phyloP scores from a whole-genome alignment of 2,797 vertebrate species.

The Vultur gryphus region DNA sequence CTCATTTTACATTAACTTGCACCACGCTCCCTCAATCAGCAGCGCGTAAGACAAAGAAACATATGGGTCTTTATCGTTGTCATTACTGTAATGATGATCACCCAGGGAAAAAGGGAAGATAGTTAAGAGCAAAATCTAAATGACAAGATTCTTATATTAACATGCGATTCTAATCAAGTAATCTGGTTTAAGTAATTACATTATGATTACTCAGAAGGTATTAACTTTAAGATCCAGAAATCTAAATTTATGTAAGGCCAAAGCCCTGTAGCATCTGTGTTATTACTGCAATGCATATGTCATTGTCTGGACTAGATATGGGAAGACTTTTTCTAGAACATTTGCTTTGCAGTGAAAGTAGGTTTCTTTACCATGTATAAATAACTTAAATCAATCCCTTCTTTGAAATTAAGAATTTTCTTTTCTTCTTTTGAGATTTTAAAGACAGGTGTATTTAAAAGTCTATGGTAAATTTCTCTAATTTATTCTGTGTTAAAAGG shows the following conservation, averaged over 20 bases:
- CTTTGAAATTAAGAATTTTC: neutral
- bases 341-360: neutral
- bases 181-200: slow-evolving; percentile 22
- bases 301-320: neutral
- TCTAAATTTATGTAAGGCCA: neutral
- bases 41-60: slow-evolving; percentile 1
- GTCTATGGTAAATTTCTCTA: neutral
- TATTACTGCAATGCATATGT: neutral
- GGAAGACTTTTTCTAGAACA: neutral
- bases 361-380: neutral
- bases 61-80: slow-evolving; percentile 1
- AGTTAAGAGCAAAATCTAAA: slow-evolving; percentile 29
- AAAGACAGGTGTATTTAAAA: neutral
- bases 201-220: neutral
- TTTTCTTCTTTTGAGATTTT: neutral
- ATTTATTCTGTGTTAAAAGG: neutral
- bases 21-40: neutral
- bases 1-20: neutral
- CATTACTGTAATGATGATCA: slow-evolving; percentile 42
- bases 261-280: neutral
- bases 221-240: slow-evolving; percentile 4
- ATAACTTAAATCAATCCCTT: neutral
- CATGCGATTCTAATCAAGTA: slow-evolving; percentile 27
- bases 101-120: neutral
- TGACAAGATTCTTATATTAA: neutral